A percentile compares a stretch with the other conserved stretches of the same genome.
Evolutionary conservation across 1,140 invertebrate species (phyloP).

Genomic region (Anagrus nilaparvatae): DNA sequence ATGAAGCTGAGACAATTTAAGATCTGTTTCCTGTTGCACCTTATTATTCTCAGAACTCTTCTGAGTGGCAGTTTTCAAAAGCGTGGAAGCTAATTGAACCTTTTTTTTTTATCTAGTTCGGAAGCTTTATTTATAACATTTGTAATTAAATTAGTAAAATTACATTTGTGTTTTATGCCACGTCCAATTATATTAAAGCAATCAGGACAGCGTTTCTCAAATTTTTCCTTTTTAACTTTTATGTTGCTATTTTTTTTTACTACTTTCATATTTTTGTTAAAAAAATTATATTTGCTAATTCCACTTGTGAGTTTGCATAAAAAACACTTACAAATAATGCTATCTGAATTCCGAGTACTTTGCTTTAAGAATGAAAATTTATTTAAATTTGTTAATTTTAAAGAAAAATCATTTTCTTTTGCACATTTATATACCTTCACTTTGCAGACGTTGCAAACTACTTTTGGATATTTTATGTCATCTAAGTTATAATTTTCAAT

Average conservation of each 20-base stretch:
- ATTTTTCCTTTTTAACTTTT: not conserved
- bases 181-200: not conserved
- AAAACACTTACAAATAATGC: not conserved
- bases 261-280: not conserved
- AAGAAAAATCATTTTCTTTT: no score
- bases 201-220: no score
- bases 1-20: not conserved
- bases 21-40: not conserved
- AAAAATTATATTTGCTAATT: not conserved
- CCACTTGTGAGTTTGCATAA: not conserved
- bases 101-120: not conserved
- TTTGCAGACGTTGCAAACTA: no score
- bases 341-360: not conserved
- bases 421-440: no score
- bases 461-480: not conserved
- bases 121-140: not conserved
- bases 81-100: not conserved
- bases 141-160: not conserved
- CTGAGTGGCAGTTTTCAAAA: not conserved
- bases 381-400: not conserved
- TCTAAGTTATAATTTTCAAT: not conserved
- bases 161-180: not conserved
- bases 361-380: not conserved
- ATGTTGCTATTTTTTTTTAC: not conserved
- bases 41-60: not conserved